These are phyloP conservation scores for Falco berigora DNA, from an alignment of 2,797 vertebrate species.

Conservation along the genomic window DNA sequence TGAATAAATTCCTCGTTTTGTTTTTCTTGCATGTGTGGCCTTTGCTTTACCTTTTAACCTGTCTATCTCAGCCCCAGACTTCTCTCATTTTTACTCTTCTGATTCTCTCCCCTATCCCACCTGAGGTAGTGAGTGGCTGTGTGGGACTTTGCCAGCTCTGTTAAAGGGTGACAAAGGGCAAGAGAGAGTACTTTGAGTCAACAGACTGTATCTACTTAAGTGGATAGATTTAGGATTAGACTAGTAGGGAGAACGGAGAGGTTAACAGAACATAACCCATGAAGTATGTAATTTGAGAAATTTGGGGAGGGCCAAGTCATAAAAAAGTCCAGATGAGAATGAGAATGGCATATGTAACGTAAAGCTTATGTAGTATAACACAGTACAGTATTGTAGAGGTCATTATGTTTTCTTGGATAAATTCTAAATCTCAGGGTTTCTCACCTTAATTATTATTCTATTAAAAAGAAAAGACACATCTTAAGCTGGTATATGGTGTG, in stretches of 20 bases:
- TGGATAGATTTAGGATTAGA: neutral
- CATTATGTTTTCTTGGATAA: neutral
- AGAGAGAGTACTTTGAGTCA: neutral
- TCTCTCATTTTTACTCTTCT: too few relatives aligned
- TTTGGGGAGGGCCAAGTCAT: neutral
- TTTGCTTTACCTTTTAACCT: too few relatives aligned
- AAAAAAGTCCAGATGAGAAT: neutral
- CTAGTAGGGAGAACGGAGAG: neutral
- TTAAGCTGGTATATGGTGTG: neutral
- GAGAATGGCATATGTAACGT: neutral
- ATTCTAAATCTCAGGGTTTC: neutral
- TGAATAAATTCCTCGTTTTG: too few relatives aligned
- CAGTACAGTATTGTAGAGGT: neutral
- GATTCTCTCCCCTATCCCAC: too few relatives aligned
- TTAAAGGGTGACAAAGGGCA: neutral
- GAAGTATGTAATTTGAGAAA: neutral
- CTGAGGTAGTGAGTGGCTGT: too few relatives aligned
- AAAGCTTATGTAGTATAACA: neutral
- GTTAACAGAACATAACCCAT: neutral
- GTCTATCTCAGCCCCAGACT: too few relatives aligned
- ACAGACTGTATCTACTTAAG: neutral
- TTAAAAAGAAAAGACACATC: conserved; percentile 3
- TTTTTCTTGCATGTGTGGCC: too few relatives aligned
- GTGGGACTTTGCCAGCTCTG: too few relatives aligned
- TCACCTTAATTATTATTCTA: conserved; percentile 27